Evolutionary conservation across 2,797 vertebrate species (phyloP).

Genomic region (Euphonia xanthogaster): DNA sequence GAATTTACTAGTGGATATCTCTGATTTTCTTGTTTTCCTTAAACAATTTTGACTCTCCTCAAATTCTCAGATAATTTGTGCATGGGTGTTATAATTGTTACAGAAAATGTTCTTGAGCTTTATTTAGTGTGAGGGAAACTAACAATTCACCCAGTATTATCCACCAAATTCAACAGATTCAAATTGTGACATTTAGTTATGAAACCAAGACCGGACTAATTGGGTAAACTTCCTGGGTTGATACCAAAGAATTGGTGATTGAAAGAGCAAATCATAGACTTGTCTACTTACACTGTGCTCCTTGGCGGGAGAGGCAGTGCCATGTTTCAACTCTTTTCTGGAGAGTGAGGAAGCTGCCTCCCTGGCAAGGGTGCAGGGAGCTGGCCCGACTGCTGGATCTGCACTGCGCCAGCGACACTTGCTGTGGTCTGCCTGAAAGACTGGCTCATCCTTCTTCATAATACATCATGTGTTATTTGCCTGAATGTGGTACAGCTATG

Average conservation of each 20-base stretch:
- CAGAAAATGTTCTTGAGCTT: background rate
- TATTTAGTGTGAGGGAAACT: background rate
- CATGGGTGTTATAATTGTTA: background rate
- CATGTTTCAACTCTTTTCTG: rapidly evolving
- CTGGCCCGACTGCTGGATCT: rapidly evolving
- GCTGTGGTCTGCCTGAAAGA: background rate
- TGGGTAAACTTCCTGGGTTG: background rate
- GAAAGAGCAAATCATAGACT: background rate
- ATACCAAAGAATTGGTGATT: background rate
- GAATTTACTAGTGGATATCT: background rate
- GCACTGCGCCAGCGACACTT: rapidly evolving
- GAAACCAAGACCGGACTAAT: background rate
- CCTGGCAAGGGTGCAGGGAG: background rate
- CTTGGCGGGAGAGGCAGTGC: background rate
- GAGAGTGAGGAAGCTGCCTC: rapidly evolving
- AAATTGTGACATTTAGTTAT: background rate
- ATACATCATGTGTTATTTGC: background rate
- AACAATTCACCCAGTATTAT: background rate
- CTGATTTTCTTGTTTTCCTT: background rate
- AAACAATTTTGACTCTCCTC: background rate
- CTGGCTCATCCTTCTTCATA: background rate
- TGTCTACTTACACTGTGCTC: rapidly evolving
- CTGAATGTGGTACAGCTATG: background rate
- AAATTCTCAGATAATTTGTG: background rate
- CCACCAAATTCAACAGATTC: background rate